phyloP scores from a whole-genome alignment of 2,113 vertebrate species.

The Marmota monax region DNA sequence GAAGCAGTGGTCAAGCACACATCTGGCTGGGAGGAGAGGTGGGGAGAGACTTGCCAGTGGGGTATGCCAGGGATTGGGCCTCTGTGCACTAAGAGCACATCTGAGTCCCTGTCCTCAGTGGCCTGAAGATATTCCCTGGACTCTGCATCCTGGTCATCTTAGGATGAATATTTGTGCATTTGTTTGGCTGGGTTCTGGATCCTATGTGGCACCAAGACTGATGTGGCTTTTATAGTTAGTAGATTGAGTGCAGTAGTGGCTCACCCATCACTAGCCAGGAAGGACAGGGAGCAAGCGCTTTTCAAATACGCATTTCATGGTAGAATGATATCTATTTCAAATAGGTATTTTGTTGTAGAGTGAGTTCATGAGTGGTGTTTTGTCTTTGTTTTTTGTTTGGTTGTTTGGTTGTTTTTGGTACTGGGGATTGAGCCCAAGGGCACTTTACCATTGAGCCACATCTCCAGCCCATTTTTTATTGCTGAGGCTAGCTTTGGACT shows the following conservation, averaged over 20 bases:
- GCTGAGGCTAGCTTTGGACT: too few relatives aligned
- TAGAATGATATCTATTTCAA: neutral
- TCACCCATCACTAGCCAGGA: neutral
- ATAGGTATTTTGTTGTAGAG: neutral
- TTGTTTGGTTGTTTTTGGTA: too few relatives aligned
- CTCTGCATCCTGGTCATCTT: neutral
- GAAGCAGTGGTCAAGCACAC: rapidly evolving
- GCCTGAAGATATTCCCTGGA: neutral
- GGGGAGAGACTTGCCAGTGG: neutral
- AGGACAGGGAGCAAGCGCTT: neutral
- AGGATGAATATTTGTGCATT: neutral
- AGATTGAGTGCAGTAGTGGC: neutral
- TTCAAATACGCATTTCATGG: neutral
- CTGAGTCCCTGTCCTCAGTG: neutral
- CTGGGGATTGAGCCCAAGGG: too few relatives aligned
- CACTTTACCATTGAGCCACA: too few relatives aligned
- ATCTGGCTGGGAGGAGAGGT: neutral
- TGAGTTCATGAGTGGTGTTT: neutral
- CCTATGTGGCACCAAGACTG: neutral
- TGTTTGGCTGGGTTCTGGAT: neutral
- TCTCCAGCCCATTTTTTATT: too few relatives aligned
- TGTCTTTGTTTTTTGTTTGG: too few relatives aligned
- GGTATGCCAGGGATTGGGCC: rapidly evolving
- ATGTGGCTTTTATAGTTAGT: neutral
- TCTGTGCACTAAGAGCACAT: neutral